Conservation (phyloP, 2,888 invertebrate species). For the Stictocephala bisonia region DNA sequence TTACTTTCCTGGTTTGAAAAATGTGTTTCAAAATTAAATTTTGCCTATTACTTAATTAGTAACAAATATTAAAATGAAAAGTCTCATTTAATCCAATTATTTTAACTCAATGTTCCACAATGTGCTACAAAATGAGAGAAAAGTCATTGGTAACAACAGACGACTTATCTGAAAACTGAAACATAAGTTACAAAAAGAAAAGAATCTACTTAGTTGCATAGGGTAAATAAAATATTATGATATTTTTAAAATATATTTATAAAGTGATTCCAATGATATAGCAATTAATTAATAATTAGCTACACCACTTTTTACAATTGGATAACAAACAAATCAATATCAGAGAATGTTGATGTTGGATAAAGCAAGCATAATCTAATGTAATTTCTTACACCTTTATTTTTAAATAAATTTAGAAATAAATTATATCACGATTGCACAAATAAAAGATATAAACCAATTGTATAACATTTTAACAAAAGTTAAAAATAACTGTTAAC, state of each 20-base stretch:
- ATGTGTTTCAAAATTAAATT: no score
- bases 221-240: slow-evolving; percentile 9
- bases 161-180: no score
- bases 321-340: slow-evolving; percentile 14
- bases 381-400: not conserved
- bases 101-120: no score
- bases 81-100: no score
- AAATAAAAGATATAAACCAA: slow-evolving; percentile 10
- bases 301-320: slow-evolving; percentile 8
- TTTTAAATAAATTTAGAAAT: slow-evolving; percentile 24
- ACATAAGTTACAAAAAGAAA: no score
- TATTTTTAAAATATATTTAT: slow-evolving; percentile 33
- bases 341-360: not conserved
- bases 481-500: slow-evolving; percentile 14
- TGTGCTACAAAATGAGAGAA: no score
- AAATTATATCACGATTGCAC: slow-evolving; percentile 27
- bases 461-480: slow-evolving; percentile 14
- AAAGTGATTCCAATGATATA: slow-evolving; percentile 17
- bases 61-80: no score
- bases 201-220: no score
- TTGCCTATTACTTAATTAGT: no score
- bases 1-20: no score
- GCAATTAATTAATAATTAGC: slow-evolving; percentile 18
- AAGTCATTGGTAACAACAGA: no score
- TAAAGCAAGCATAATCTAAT: slow-evolving; percentile 1